Evolutionary conservation across 2,113 vertebrate species (phyloP), one percentile per base, ranked within the genome.

Genomic region (Dicrurus megarhynchus): DNA sequence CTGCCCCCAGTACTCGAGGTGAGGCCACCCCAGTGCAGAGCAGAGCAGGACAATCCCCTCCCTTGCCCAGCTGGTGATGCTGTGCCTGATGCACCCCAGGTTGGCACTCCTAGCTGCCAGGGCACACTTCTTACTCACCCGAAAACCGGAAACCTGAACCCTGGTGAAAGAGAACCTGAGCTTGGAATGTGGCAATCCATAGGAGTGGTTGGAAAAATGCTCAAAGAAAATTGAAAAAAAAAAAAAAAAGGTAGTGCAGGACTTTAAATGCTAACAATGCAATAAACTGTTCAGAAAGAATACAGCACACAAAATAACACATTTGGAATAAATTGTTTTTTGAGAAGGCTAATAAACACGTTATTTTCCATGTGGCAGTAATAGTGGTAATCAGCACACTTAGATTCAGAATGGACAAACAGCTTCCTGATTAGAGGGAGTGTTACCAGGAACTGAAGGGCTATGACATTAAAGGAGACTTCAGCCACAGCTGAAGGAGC

Each of bases 51-150:
- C 39, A 39, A n/a, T 26, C 11, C 24, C 28, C 28, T n/a, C 33
- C 39, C 44, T 44, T 37, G 32, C 33, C 37, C 0, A 0, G 22
- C 33, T 65, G 67, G 27, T 0, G 0, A 50, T 81, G 19, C 44
- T 74, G 33, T n/a, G 15, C 27, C 35, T 50, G 53, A 30, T 52
- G 39, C 23, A 0, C 11, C 22, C 39, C 46, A 67, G 44, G 17
- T 0, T 44, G 33, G 16, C 39, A 10, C n/a, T 53, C 19, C 30
- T 41, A 20, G n/a, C 33, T 74, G 18, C 6, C 33, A 44, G 44
- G 44, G 10, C 13, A 57, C 33, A 18, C 24, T 41, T n/a, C 30
- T 53, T 17, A n/a, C 33, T 68, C 46, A n/a, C n/a, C n/a, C 39
- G 39, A 68, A 75, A 75, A 71, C 50, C 20, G 39, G 47, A 78